These are phyloP conservation scores for Fratercula arctica DNA, from an alignment of 2,797 vertebrate species.

Conservation along the genomic window DNA sequence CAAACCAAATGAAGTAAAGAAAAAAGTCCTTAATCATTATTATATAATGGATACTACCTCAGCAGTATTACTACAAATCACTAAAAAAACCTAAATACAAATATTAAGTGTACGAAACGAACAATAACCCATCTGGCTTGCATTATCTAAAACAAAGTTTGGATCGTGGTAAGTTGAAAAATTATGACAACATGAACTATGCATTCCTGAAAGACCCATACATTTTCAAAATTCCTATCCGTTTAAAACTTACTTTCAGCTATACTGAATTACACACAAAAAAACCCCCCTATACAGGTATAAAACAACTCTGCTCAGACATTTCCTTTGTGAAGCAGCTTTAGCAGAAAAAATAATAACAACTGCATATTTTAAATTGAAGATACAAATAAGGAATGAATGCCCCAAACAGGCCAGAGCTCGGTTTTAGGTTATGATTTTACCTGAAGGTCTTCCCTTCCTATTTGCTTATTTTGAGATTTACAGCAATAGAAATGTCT, in stretches of 20 bases:
- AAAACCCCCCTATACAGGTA: neutral
- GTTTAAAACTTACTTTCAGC: neutral
- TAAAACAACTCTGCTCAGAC: neutral
- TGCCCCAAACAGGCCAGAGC: neutral
- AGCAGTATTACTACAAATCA: neutral
- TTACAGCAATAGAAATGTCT: neutral
- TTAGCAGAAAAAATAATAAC: neutral
- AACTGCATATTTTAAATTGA: neutral
- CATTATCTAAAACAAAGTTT: neutral
- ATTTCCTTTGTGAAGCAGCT: neutral
- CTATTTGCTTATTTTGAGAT: neutral
- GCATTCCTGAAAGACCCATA: neutral
- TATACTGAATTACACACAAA: neutral
- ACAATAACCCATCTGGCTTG: slow-evolving; percentile 4
- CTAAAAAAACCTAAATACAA: neutral
- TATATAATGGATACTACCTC: slow-evolving; percentile 18
- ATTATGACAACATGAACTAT: neutral
- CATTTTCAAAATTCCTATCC: slow-evolving; percentile 12
- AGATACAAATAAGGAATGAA: neutral
- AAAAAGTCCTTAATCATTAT: neutral
- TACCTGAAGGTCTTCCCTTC: neutral
- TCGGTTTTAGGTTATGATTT: neutral
- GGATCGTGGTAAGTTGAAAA: neutral
- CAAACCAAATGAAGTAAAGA: neutral
- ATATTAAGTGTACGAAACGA: neutral